Percentiles rank a stretch among this genome's conserved stretches.
Conservation (phyloP, 2,113 vertebrate genomes). For the Myrmecobius fasciatus region DNA sequence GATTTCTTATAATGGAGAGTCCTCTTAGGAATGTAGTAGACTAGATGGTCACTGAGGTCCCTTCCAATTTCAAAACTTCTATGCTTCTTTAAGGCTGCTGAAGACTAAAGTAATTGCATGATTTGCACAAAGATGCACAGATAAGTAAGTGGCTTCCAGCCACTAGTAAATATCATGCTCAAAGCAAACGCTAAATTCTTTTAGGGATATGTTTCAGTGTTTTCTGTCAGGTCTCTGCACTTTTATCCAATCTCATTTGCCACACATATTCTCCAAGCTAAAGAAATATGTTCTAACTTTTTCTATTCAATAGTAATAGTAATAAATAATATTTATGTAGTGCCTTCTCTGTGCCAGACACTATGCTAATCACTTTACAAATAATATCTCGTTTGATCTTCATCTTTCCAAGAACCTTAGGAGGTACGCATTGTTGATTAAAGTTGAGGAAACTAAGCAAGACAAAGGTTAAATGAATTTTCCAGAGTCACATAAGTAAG, state of each 20-base stretch:
- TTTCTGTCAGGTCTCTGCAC: background rate
- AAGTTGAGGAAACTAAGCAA: too few species aligned
- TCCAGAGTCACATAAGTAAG: background rate
- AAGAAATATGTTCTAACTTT: background rate
- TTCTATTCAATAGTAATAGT: too few species aligned
- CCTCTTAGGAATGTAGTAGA: background rate
- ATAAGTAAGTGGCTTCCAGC: background rate
- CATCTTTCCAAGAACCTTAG: too few species aligned
- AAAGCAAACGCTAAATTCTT: slow-evolving; percentile 28
- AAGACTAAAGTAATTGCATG: background rate
- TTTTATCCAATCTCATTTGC: background rate
- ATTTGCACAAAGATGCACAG: background rate
- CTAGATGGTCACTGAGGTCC: background rate
- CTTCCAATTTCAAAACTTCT: background rate
- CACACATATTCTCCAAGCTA: background rate
- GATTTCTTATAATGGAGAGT: background rate
- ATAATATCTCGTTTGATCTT: too few species aligned
- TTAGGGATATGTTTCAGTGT: background rate
- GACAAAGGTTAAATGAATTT: too few species aligned
- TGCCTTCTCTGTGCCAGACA: too few species aligned
- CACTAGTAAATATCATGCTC: background rate
- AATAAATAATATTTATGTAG: too few species aligned
- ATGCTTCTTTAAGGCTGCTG: background rate
- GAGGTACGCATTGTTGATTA: too few species aligned
- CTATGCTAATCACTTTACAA: too few species aligned